Evolutionary conservation across 2,888 invertebrate species (phyloP).

Genomic region (Orthosia cruda): DNA sequence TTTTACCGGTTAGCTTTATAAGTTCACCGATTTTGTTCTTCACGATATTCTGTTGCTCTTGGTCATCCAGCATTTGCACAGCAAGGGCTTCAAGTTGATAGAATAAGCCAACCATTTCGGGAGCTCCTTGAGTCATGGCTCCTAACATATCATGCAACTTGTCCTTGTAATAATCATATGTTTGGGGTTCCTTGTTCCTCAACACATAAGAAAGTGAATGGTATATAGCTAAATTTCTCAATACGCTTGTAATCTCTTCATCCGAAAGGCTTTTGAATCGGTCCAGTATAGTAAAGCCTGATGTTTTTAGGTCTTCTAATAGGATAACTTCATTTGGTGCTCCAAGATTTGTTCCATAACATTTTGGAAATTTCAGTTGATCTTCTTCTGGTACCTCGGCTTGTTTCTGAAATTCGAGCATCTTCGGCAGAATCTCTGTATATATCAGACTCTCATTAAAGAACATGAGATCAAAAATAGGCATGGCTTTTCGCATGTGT

Average conservation of each 20-base stretch:
- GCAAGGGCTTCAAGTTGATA: conserved; percentile 55
- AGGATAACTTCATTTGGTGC: conserved; percentile 75
- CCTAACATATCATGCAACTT: conserved; percentile 65
- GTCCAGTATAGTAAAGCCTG: conserved; percentile 74
- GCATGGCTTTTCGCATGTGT: conserved; percentile 58
- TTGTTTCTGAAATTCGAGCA: conserved; percentile 72
- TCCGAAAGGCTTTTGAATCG: conserved; percentile 71
- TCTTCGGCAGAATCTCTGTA: conserved; percentile 73
- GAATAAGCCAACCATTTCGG: conserved; percentile 24
- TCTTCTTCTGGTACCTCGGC: conserved; percentile 73
- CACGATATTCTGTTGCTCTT: conserved; percentile 65
- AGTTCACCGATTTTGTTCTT: conserved; percentile 55
- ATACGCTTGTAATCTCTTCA: conserved; percentile 70
- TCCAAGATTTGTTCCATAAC: conserved; percentile 73
- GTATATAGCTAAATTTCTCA: conserved; percentile 76
- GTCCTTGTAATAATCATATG: conserved; percentile 58
- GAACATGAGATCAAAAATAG: conserved; percentile 61
- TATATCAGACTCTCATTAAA: conserved; percentile 77
- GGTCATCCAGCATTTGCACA: conserved; percentile 62
- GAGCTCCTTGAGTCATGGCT: background rate
- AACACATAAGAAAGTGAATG: conserved; percentile 80
- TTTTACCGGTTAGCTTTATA: conserved; percentile 28
- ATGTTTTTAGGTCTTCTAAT: conserved; percentile 76
- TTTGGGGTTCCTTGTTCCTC: conserved; percentile 73
- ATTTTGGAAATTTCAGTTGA: conserved; percentile 71